Evolutionary conservation across 2,888 invertebrate species (phyloP), one percentile per base, ranked within the genome.

Genomic region (Frankliniella fusca): DNA sequence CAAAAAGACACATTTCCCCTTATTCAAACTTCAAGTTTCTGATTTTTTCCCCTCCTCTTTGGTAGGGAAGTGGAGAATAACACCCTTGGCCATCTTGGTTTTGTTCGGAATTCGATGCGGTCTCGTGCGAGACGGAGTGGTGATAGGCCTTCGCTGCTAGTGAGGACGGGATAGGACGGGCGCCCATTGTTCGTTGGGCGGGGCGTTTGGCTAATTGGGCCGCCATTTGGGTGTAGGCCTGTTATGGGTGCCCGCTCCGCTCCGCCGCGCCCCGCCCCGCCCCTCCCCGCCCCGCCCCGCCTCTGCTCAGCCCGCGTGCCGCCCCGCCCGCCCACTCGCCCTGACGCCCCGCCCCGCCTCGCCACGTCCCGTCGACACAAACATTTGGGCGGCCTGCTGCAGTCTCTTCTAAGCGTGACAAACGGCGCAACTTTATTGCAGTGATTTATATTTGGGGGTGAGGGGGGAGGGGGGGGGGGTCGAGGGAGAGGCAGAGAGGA

Each of bases 331-430:
- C 5, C 54, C 54, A 12, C 38, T 38, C 38, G 38, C 38, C 38
- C 0, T 15, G 54, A 27, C 27, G 70, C 70, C 70, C 23, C 70
- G 70, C 70, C 70, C 9, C 70, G 70, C 70, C 70, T 27, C 27
- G 70, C 70, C 70, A 23, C 70, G 70, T 27, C 70, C 70, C n/a
- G 70, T 76, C 27, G 54, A 54, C 61, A 61, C 61, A 61, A 61
- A 61, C 61, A 27, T 76, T 27, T 76, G 70, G 70, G 70, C 70
- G 70, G 70, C 70, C 11, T 76, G 70, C 70, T 27, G 70, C 70
- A 76, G 11, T 2, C 23, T 12, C 70, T 23, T n/a, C 70, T 76
- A 76, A 76, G 70, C 70, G 70, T 76, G 70, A 76, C 70, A 76
- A 76, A 76, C 70, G 70, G 27, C 70, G 12, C 70, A 27, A 27